A percentile compares a stretch with the other conserved stretches of the same genome.
Conservation (phyloP, 2,113 vertebrate species). For the Microtus ochrogaster region DNA sequence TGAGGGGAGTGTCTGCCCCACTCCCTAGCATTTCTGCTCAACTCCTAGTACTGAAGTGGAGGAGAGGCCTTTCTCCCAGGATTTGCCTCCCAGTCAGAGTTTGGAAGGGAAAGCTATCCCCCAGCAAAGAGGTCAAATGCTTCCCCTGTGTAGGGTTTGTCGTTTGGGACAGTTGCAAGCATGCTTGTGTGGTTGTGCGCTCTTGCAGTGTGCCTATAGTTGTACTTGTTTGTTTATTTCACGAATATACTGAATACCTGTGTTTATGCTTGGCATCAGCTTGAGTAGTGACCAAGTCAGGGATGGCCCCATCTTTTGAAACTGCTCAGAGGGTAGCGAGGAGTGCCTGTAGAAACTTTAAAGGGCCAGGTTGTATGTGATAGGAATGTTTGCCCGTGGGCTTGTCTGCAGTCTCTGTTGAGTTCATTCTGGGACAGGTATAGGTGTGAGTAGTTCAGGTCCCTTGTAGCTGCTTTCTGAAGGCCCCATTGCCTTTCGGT, state of each 20-base stretch:
- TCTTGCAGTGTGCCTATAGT: background rate
- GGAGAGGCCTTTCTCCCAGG: constrained; percentile 46
- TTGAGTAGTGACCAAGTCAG: constrained; percentile 27
- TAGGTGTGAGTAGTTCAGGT: background rate
- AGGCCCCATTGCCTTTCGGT: background rate
- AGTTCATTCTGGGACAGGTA: background rate
- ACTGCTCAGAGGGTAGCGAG: background rate
- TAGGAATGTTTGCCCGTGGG: background rate
- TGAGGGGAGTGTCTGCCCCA: constrained; percentile 20
- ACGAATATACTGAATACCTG: background rate
- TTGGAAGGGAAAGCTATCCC: constrained; percentile 19
- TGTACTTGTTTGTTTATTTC: constrained; percentile 46
- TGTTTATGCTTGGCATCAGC: background rate
- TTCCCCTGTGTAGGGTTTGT: background rate
- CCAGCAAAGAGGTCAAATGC: background rate
- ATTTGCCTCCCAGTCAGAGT: constrained; percentile 32
- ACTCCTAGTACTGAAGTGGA: background rate
- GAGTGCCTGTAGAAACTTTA: background rate
- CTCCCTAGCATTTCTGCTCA: constrained; percentile 41
- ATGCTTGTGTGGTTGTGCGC: constrained; percentile 24
- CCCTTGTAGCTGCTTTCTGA: background rate
- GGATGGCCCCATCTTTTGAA: constrained; percentile 15
- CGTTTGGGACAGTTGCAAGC: constrained; percentile 43
- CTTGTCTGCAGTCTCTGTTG: background rate
- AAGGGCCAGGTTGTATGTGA: constrained; percentile 1